Base-by-base conservation (phyloP, 2,888 invertebrate genomes). In the Hemithea aestivaria region DNA sequence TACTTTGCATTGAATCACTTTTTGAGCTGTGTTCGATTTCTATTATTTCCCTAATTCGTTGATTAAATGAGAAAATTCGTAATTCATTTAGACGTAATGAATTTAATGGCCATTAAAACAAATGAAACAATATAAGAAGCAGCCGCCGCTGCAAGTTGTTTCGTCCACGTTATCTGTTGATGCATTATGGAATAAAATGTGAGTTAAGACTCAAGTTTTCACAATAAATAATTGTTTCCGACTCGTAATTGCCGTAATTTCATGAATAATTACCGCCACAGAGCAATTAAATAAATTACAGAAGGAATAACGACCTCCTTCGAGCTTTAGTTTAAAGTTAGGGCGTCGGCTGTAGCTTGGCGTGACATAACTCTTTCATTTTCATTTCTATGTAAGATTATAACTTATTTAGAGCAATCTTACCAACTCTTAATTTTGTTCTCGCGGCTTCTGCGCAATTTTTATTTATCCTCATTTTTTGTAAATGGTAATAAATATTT, bases 211-310 rank as follows among this genome's bases (percentile, higher is more conserved):
- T 76, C 67, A 82, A 87, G 81, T 85, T 87, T 83, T 79, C 66
- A 84, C 78, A 82, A 85, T 87, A 87, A 87, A 87, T 87, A 85
- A 85, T 84, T 85, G 85, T 85, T 85, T 83, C 83, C 66, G 52
- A 74, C 79, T 72, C 84, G 72, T 85, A 87, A 87, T 87, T 84
- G 84, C 87, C 82, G 87, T 84, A 87, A 87, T 87, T 87, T 85
- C 84, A 87, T 87, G 87, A 87, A 85, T 87, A 87, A 87, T 87
- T 84, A 82, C 84, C 72, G 76, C 83, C 84, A 77, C 79, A 84
- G 79, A 77, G 85, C 85, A 87, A 87, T 87, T 87, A 87, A 83
- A 87, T 87, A 85, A 87, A 87, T 87, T 84, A 85, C 77, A 67
- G 73, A 73, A 72, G 76, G 75, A 84, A 76, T 83, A 82, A 83